Base-by-base conservation (phyloP, 2,797 vertebrate genomes). In the Alca torda region DNA sequence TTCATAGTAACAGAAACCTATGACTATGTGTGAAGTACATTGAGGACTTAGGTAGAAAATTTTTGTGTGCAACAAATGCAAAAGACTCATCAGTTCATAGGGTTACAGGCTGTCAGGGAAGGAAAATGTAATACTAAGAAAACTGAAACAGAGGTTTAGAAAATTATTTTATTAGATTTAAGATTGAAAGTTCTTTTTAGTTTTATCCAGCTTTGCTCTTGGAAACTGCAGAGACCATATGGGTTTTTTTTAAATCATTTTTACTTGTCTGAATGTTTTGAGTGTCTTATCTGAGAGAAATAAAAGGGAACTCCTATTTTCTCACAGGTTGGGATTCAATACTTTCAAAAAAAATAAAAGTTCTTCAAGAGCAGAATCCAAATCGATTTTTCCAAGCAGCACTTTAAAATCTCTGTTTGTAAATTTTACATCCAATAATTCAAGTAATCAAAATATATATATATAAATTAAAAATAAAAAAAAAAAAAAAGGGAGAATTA, bases 171-270 rank as follows among this genome's bases (percentile, higher is more conserved):
- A 69, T 85, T 43, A 48, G 24, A 56, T 43, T 74, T 63, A 37
- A 54, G 6, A 45, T 48, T 60, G 26, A 59, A 87, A 54, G 1
- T 19, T 30, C 11, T 15, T 89, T 64, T 33, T 31, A 10, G 20
- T 56, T 57, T 63, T 5, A 51, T 64, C 16, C 5, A 67, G 2
- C 1, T 76, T 68, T 65, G 5, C 4, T 82, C 24, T 84, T 84
- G 33, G 11, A 73, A 92, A 13, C 3, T 28, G 46, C 8, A 31
- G 45, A 45, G 15, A 37, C 8, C 2, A 14, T 26, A 19, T 18
- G 1, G 0, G 0, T 37, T 0, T 17, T 17, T 24, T 3, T 41
- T 26, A 8, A 14, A 16, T 61, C 17, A 2, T 3, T 56, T 75
- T 63, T 57, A 7, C 59, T 59, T 33, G 1, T 60, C 30, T 90